Conservation (phyloP, 1,140 invertebrate genomes). For the Sycobia sp. region DNA sequence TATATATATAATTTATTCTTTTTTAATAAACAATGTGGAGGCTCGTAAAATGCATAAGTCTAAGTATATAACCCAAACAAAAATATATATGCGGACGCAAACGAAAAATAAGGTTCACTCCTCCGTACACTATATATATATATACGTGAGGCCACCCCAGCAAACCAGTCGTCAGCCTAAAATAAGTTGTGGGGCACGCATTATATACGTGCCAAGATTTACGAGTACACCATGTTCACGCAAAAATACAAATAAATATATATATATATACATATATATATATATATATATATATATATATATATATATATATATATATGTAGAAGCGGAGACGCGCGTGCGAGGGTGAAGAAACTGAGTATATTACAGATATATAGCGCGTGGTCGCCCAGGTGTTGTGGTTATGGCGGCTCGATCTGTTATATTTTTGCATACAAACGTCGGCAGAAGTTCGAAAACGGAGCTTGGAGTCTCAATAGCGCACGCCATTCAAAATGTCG, state of each 20-base stretch:
- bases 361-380: no score
- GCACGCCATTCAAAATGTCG: no score
- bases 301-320: no score
- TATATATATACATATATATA: no score
- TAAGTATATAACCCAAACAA: not conserved
- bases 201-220: constrained; percentile 11
- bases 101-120: not conserved
- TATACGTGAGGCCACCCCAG: constrained; percentile 4
- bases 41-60: not conserved
- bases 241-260: constrained; percentile 32
- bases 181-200: constrained; percentile 17
- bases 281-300: no score
- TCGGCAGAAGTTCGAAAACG: no score
- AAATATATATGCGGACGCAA: not conserved
- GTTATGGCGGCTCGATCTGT: not conserved
- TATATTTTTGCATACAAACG: no score
- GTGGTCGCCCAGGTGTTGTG: constrained; percentile 2
- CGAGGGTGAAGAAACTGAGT: constrained; percentile 5
- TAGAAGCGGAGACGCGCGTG: no score
- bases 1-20: no score
- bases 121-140: not conserved
- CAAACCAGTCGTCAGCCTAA: constrained; percentile 16
- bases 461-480: no score
- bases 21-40: constrained; percentile 16
- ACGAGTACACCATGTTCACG: constrained; percentile 6